Evolutionary conservation across 2,797 vertebrate species (phyloP), one percentile per base, ranked within the genome.

Genomic region (Chloroceryle amazona): DNA sequence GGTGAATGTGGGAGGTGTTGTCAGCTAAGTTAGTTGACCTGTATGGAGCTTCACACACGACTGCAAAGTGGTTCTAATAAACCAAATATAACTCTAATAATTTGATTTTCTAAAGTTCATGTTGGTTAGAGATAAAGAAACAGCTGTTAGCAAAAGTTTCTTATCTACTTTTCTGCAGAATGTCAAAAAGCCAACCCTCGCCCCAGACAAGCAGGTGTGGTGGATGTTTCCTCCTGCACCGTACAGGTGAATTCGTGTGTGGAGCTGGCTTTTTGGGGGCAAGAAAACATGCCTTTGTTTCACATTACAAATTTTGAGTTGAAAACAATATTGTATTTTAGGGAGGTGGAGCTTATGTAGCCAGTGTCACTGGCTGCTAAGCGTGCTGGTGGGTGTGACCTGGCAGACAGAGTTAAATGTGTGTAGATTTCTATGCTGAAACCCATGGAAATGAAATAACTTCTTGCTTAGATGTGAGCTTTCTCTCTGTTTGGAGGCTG

Each of bases 101-200:
- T 75, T 58, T 20, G n/a, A 29, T 46, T 37, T 33, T 25, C 46
- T 54, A 23, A 44, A 2, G 0, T 70, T 66, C 76, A 52, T 25
- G 44, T 73, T 16, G 41, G 2, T 19, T 26, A 37, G 28, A 66
- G 26, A 11, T 39, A 31, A 63, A 72, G 58, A 65, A 54, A 52
- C 82, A 91, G 19, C 60, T 33, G 12, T 47, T 84, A 42, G 86
- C 74, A 1, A 42, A 41, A 76, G 71, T 65, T 79, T 89, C 68
- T 85, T 85, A 41, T 29, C 55, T 95, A 11, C 86, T 95, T 93
- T 66, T 89, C 91, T 81, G 76, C 94, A 93, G 90, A 94, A 93
- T 83, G 9, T 62, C 79, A 76, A 92, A 94, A 82, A 86, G 54
- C 51, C 52, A 94, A 11, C 41, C 31, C 49, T 78, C 37, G 39